phyloP scores from a whole-genome alignment of 2,797 vertebrate genomes.

The Onychomys torridus region DNA sequence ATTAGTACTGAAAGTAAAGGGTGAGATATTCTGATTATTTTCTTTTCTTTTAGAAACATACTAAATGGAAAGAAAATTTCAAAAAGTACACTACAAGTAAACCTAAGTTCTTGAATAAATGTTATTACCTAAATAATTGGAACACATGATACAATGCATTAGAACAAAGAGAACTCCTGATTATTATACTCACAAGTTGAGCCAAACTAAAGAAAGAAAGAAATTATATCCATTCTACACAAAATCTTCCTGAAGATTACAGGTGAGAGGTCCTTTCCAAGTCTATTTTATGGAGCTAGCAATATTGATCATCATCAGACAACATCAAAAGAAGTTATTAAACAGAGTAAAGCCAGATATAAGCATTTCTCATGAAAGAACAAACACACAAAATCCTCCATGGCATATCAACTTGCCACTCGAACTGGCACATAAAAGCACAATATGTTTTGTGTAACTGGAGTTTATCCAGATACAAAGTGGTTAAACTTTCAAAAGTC shows the following conservation, averaged over 20 bases:
- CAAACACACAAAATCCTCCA: not conserved
- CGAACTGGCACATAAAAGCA: not conserved
- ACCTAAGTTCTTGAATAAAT: not conserved
- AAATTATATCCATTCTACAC: not conserved
- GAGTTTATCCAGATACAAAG: not conserved
- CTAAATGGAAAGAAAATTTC: not conserved
- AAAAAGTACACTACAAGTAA: not conserved
- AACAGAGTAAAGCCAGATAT: not conserved
- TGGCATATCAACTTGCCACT: not conserved
- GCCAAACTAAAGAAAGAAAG: not conserved
- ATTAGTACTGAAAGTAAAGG: not conserved
- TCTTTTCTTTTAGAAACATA: not conserved
- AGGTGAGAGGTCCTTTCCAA: not conserved
- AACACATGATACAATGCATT: not conserved
- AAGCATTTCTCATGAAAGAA: not conserved
- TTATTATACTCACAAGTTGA: not conserved
- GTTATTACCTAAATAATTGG: not conserved
- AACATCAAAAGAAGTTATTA: not conserved
- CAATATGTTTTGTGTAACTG: not conserved
- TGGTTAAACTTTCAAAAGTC: not conserved
- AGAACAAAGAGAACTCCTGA: not conserved
- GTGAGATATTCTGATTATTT: not conserved
- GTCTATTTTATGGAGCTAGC: not conserved
- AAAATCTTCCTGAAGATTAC: not conserved
- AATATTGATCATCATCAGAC: not conserved